phyloP scores from a whole-genome alignment of 2,113 vertebrate species.

The Amphiprion percula region DNA sequence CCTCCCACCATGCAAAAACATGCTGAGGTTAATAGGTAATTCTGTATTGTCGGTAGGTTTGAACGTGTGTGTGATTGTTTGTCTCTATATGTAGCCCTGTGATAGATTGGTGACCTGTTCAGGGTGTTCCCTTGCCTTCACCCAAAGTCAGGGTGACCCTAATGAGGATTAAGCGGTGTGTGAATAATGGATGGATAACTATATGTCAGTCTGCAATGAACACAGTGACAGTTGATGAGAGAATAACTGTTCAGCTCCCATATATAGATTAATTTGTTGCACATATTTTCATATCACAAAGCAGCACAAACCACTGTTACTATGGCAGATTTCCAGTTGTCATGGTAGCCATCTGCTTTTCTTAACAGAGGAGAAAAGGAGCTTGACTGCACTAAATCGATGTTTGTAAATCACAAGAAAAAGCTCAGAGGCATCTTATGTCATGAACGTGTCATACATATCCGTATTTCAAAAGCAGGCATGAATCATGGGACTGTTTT shows the following conservation, averaged over 20 bases:
- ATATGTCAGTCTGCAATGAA: neutral
- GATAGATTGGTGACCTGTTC: too few relatives aligned
- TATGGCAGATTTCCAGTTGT: slow-evolving; percentile 71
- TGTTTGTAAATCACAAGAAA: slow-evolving; percentile 23
- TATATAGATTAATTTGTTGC: neutral
- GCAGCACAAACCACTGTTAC: slow-evolving; percentile 45
- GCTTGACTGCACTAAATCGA: slow-evolving; percentile 10
- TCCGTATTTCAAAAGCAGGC: slow-evolving; percentile 11
- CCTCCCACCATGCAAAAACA: too few relatives aligned
- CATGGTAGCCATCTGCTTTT: slow-evolving; percentile 67
- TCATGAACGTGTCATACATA: neutral
- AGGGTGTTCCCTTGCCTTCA: too few relatives aligned
- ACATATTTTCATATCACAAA: slow-evolving; percentile 10
- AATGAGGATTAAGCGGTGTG: too few relatives aligned
- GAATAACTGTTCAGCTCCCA: slow-evolving; percentile 6
- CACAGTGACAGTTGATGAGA: neutral
- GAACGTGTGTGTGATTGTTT: too few relatives aligned
- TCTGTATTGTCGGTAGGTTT: too few relatives aligned
- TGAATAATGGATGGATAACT: neutral
- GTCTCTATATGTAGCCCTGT: too few relatives aligned
- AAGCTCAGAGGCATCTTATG: slow-evolving; percentile 5
- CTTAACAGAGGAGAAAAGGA: neutral
- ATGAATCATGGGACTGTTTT: neutral
- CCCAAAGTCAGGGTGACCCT: too few relatives aligned
- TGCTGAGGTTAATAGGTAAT: too few relatives aligned